phyloP scores from a whole-genome alignment of 2,888 invertebrate species.

The Drosophila incognita region DNA sequence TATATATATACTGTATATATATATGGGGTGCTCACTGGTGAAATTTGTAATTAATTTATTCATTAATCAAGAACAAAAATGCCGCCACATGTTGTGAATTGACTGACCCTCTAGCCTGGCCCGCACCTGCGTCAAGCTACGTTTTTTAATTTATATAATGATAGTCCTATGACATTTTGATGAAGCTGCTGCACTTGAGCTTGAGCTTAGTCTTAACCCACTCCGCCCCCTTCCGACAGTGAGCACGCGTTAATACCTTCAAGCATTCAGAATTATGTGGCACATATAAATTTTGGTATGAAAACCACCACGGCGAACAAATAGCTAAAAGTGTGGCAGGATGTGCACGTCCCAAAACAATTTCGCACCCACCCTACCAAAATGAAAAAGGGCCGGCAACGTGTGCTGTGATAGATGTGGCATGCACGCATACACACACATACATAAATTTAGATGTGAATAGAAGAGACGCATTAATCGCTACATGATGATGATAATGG shows the following conservation, averaged over 20 bases:
- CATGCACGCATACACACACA: constrained; percentile 21
- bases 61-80: constrained; percentile 19
- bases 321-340: constrained; percentile 29
- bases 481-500: constrained; percentile 73
- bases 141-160: constrained; percentile 23
- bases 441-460: constrained; percentile 23
- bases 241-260: constrained; percentile 43
- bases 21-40: constrained; percentile 1
- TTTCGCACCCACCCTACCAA: constrained; percentile 47
- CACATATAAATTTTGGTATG: constrained; percentile 14
- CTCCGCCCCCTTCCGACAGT: constrained; percentile 12
- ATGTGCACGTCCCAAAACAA: constrained; percentile 52
- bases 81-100: constrained; percentile 21
- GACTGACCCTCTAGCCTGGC: constrained; percentile 7
- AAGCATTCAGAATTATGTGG: constrained; percentile 27
- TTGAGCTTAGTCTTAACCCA: constrained; percentile 30
- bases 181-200: constrained; percentile 43
- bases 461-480: constrained; percentile 55
- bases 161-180: constrained; percentile 38
- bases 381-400: constrained; percentile 8
- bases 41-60: constrained; percentile 1
- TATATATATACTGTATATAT: not conserved
- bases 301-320: constrained; percentile 33
- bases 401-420: constrained; percentile 64
- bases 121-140: constrained; percentile 22